Evolutionary conservation across 2,797 vertebrate species (phyloP).

Genomic region (Natrix natrix): DNA sequence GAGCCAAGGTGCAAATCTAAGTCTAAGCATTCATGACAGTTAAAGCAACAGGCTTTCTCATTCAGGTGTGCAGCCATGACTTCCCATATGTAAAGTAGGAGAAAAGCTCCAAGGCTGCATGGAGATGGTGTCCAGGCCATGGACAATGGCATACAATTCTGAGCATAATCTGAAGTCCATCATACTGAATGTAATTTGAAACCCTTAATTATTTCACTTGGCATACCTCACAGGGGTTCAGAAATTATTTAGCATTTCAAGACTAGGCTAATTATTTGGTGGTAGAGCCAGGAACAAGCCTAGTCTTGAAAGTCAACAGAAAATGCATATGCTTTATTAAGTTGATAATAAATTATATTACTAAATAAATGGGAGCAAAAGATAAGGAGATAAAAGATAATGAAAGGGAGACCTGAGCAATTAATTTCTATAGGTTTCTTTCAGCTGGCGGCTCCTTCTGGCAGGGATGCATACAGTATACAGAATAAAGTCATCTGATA

Average conservation of each 20-base stretch:
- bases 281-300: background rate
- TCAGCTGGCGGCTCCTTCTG: background rate
- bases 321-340: background rate
- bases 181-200: background rate
- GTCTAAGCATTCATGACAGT: background rate
- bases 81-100: background rate
- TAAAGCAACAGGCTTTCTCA: background rate
- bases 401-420: background rate
- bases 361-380: background rate
- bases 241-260: background rate
- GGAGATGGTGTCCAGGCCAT: background rate
- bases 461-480: background rate
- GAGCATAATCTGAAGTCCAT: background rate
- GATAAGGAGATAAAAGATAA: background rate
- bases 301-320: background rate
- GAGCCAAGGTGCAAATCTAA: background rate
- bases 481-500: background rate
- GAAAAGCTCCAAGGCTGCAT: background rate
- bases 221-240: background rate
- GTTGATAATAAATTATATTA: background rate
- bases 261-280: background rate
- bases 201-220: background rate
- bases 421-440: background rate
- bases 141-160: background rate
- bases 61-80: background rate